Conservation (phyloP, 2,888 invertebrate species). For the Leptarthrus brevirostris region DNA sequence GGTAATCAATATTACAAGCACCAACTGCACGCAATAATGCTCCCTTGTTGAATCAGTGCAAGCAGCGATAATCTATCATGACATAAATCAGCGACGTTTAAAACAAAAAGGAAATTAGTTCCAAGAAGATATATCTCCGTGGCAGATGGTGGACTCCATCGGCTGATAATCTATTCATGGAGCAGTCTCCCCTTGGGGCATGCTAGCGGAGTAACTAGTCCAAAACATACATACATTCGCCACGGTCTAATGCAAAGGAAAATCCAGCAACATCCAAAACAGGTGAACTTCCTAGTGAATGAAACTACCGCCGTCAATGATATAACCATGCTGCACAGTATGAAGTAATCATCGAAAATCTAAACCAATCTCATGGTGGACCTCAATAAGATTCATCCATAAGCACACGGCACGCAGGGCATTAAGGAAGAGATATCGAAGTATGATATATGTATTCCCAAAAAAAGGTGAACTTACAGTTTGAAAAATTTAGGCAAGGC, state of each 20-base stretch:
- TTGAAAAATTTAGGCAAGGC: conserved; percentile 24
- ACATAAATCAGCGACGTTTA: not conserved
- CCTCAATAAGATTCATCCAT: not conserved
- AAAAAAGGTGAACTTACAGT: not conserved
- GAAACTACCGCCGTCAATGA: conserved; percentile 18
- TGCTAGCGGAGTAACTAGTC: not conserved
- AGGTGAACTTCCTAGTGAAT: conserved; percentile 38
- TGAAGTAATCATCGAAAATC: conserved; percentile 19
- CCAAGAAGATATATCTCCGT: not conserved
- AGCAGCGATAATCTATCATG: not conserved
- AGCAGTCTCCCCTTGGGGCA: not conserved
- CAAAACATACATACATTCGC: not conserved
- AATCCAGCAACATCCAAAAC: conserved; percentile 12
- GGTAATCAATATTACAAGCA: not conserved
- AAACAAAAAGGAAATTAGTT: not conserved
- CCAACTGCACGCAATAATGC: not conserved
- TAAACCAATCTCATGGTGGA: not conserved
- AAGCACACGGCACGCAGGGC: not conserved
- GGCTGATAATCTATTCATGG: not conserved
- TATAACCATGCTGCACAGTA: not conserved
- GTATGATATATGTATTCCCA: not conserved
- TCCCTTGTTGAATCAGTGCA: not conserved
- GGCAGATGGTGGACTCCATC: not conserved
- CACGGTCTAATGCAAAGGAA: not conserved
- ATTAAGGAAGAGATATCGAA: conserved; percentile 15